Percentiles rank a stretch among this genome's conserved stretches.
Evolutionary conservation across 1,140 invertebrate species (phyloP).

Genomic region (Uloborus diversus): DNA sequence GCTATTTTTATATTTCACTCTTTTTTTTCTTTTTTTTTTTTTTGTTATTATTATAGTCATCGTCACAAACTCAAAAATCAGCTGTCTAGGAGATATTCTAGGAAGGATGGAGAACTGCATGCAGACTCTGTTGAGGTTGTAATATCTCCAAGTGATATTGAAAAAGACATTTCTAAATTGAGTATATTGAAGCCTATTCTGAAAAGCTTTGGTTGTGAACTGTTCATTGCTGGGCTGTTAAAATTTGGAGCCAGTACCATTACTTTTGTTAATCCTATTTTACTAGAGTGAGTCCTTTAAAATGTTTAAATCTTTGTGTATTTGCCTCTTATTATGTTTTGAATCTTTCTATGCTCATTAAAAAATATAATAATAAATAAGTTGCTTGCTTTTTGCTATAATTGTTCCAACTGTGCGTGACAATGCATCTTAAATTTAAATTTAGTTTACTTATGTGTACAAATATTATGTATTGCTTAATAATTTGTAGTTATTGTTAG

Average conservation of each 20-base stretch:
- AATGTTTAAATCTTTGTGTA: not conserved
- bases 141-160: constrained; percentile 15
- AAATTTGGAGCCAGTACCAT: constrained; percentile 86
- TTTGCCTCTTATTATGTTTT: not conserved
- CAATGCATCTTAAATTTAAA: too few species aligned
- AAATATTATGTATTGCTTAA: too few species aligned
- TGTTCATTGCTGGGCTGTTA: constrained; percentile 79
- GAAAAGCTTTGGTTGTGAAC: constrained; percentile 81
- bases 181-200: constrained; percentile 66
- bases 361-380: not conserved
- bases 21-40: not conserved
- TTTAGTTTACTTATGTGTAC: too few species aligned
- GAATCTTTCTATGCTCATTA: not conserved
- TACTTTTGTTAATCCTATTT: constrained; percentile 86
- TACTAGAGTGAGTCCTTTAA: constrained; percentile 58
- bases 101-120: not conserved
- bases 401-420: too few species aligned
- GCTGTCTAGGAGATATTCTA: constrained; percentile 10
- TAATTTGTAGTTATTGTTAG: too few species aligned
- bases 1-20: not conserved
- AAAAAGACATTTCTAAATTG: constrained; percentile 22
- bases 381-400: too few species aligned
- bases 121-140: not conserved
- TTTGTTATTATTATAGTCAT: constrained; percentile 14
- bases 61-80: not conserved